A percentile compares a stretch with the other conserved stretches of the same genome.
phyloP scores from a whole-genome alignment of 2,888 invertebrate species.

The Hemithea aestivaria region DNA sequence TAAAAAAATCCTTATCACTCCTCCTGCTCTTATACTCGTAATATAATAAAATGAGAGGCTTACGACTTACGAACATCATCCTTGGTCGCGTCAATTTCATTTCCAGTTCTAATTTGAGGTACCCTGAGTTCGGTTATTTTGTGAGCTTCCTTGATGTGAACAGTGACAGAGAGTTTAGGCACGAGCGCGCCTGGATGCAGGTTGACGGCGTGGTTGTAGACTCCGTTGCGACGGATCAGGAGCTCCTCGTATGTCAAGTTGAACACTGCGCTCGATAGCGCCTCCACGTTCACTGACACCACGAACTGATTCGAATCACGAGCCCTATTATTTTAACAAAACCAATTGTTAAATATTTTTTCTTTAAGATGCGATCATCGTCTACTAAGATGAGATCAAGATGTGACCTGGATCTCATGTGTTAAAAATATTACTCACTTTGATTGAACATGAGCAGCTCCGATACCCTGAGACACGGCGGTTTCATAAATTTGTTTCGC shows the following conservation, averaged over 20 bases:
- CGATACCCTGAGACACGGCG: slow-evolving; percentile 78
- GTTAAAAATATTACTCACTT: slow-evolving; percentile 51
- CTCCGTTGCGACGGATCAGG: slow-evolving; percentile 79
- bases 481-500: slow-evolving; percentile 78
- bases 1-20: too few relatives aligned
- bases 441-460: slow-evolving; percentile 80
- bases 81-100: slow-evolving; percentile 79
- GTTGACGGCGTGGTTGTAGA: slow-evolving; percentile 84
- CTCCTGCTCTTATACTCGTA: too few relatives aligned
- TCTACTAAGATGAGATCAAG: slow-evolving; percentile 3
- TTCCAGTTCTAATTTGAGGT: slow-evolving; percentile 82
- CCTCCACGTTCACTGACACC: slow-evolving; percentile 83
- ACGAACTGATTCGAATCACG: slow-evolving; percentile 85
- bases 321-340: slow-evolving; percentile 56
- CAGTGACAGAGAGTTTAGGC: slow-evolving; percentile 81
- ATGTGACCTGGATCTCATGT: not conserved
- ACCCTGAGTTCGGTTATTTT: slow-evolving; percentile 80
- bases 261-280: slow-evolving; percentile 81
- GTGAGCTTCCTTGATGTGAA: slow-evolving; percentile 81
- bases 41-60: too few relatives aligned
- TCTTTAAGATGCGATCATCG: too few relatives aligned
- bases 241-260: slow-evolving; percentile 87
- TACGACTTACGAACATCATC: slow-evolving; percentile 69
- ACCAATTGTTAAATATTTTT: too few relatives aligned
- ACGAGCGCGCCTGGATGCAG: slow-evolving; percentile 84